These are phyloP conservation scores for Condylura cristata DNA, from an alignment of 2,113 vertebrate genomes.

Conservation along the genomic window DNA sequence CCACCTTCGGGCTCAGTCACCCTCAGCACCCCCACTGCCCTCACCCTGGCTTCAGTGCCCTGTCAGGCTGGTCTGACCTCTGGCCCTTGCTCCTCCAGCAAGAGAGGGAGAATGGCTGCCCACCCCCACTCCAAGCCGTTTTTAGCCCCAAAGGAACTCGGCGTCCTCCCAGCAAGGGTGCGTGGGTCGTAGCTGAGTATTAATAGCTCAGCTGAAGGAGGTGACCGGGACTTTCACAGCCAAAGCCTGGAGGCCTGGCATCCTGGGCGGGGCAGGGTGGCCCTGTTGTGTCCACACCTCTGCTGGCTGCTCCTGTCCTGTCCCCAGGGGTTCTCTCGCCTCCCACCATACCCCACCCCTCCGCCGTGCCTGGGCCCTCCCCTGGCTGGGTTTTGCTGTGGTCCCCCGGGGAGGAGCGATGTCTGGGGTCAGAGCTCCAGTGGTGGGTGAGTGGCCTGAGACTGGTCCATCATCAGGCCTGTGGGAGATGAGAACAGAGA, in stretches of 20 bases:
- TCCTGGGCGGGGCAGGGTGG: slow-evolving; percentile 43
- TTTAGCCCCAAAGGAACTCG: slow-evolving; percentile 80
- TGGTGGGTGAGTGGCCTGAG: slow-evolving; percentile 9
- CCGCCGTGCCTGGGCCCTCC: background rate
- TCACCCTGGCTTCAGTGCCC: background rate
- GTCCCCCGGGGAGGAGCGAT: background rate
- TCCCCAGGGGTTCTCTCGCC: background rate
- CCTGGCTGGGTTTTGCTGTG: background rate
- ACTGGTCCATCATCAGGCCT: background rate
- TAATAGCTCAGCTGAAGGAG: slow-evolving; percentile 79
- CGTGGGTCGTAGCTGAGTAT: slow-evolving; percentile 70
- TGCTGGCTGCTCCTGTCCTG: background rate
- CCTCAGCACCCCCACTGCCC: background rate
- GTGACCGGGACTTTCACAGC: slow-evolving; percentile 65
- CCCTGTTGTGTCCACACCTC: background rate
- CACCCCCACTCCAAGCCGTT: slow-evolving; percentile 49
- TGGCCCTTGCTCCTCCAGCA: slow-evolving; percentile 26
- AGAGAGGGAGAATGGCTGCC: slow-evolving; percentile 7
- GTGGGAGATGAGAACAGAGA: slow-evolving; percentile 73
- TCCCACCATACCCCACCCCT: background rate
- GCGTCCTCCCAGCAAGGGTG: slow-evolving; percentile 78
- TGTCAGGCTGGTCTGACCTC: slow-evolving; percentile 51
- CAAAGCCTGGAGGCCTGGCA: slow-evolving; percentile 48
- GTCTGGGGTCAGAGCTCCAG: slow-evolving; percentile 21
- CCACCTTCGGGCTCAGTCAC: background rate